A percentile compares a stretch with the other conserved stretches of the same genome.
Evolutionary conservation across 2,888 invertebrate species (phyloP).

Genomic region (Silvanus unidentatus): DNA sequence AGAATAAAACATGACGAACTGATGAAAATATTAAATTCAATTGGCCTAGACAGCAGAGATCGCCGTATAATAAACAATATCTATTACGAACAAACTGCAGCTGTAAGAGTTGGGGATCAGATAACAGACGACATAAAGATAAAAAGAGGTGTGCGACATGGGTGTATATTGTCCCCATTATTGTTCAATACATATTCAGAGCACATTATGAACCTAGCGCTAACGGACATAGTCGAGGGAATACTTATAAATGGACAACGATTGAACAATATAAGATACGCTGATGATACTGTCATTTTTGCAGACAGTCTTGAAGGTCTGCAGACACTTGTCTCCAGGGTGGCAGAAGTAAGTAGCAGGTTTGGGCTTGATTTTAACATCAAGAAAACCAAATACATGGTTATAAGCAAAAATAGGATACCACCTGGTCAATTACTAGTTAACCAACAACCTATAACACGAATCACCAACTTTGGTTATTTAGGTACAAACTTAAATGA

Average conservation of each 20-base stretch:
- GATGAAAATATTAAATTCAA: slow-evolving; percentile 9
- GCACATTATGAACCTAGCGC: background rate
- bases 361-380: no score
- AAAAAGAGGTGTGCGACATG: slow-evolving; percentile 8
- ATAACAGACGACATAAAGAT: background rate
- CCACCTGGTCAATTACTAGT: no score
- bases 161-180: slow-evolving; percentile 7
- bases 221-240: background rate
- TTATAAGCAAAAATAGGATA: no score
- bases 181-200: background rate
- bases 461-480: no score
- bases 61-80: background rate
- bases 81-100: slow-evolving; percentile 5
- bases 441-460: no score
- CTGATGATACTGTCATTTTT: slow-evolving; percentile 11
- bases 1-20: slow-evolving; percentile 11
- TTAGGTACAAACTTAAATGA: background rate
- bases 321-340: background rate
- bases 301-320: slow-evolving; percentile 8
- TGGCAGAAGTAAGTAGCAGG: no score
- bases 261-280: slow-evolving; percentile 7
- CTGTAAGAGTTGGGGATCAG: background rate
- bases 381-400: no score
- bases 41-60: slow-evolving; percentile 8
- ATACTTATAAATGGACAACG: slow-evolving; percentile 1